Conservation (phyloP, 2,888 invertebrate species). For the Caenorhabditis wallacei region DNA sequence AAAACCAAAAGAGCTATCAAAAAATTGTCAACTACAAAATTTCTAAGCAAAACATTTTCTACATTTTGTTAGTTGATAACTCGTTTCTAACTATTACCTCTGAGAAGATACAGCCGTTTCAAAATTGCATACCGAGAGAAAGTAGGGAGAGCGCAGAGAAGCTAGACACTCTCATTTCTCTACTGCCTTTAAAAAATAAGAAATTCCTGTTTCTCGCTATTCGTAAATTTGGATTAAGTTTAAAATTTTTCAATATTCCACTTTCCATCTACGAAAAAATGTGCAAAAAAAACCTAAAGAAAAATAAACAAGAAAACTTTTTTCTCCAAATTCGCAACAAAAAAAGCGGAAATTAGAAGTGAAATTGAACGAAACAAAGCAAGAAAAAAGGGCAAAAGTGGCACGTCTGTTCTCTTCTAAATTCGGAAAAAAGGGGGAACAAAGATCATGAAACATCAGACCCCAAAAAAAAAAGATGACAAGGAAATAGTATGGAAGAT, state of each 20-base stretch:
- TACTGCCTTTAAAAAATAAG: not conserved
- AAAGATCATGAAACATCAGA: not conserved
- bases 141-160: not conserved
- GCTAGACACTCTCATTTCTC: not conserved
- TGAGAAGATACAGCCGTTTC: no score
- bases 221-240: no score
- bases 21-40: no score
- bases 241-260: conserved; percentile 2
- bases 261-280: not conserved
- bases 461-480: not conserved
- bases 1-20: no score
- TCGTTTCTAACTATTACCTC: no score
- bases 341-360: not conserved
- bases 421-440: no score
- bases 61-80: no score
- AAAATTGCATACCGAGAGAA: not conserved
- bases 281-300: no score
- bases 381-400: not conserved
- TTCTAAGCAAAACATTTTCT: no score
- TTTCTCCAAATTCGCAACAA: no score
- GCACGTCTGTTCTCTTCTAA: conserved; percentile 9
- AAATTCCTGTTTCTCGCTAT: no score
- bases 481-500: not conserved
- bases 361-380: conserved; percentile 4
- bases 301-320: no score